phyloP scores from a whole-genome alignment of 2,888 invertebrate species.

The Chironomus riparius region DNA sequence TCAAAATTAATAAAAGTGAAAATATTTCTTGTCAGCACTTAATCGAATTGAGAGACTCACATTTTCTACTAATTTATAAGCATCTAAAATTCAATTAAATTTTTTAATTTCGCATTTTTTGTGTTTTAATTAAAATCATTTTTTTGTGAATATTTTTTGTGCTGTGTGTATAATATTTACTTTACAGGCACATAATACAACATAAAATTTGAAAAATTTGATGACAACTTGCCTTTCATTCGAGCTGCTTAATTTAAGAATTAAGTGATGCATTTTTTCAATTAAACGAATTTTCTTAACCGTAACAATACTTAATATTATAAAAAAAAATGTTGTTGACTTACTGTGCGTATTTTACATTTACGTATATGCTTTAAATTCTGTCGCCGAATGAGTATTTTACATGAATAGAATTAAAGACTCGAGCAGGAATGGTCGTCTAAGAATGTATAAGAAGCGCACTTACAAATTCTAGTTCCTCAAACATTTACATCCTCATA shows the following conservation, averaged over 20 bases:
- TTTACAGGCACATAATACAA: slow-evolving; percentile 2
- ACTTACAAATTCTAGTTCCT: too few species aligned
- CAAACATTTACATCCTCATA: too few species aligned
- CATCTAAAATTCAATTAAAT: neutral
- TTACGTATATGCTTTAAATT: neutral
- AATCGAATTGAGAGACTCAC: neutral
- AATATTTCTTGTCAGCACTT: neutral
- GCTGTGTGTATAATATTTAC: slow-evolving; percentile 11
- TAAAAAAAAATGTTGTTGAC: neutral
- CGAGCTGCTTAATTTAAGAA: slow-evolving; percentile 19
- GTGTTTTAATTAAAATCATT: slow-evolving; percentile 10
- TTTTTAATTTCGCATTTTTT: neutral
- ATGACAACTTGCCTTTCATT: slow-evolving; percentile 18
- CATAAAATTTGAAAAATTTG: slow-evolving; percentile 15
- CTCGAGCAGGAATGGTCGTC: too few species aligned
- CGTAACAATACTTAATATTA: neutral
- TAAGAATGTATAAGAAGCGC: too few species aligned
- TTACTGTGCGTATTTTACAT: neutral
- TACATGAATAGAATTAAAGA: too few species aligned
- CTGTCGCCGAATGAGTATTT: neutral
- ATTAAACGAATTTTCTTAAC: slow-evolving; percentile 20
- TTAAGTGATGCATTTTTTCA: slow-evolving; percentile 25
- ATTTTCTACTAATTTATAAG: neutral
- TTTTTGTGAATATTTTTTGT: neutral
- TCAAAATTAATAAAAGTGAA: neutral